Conservation (phyloP, 2,113 vertebrate genomes). For the Platichthys flesus region DNA sequence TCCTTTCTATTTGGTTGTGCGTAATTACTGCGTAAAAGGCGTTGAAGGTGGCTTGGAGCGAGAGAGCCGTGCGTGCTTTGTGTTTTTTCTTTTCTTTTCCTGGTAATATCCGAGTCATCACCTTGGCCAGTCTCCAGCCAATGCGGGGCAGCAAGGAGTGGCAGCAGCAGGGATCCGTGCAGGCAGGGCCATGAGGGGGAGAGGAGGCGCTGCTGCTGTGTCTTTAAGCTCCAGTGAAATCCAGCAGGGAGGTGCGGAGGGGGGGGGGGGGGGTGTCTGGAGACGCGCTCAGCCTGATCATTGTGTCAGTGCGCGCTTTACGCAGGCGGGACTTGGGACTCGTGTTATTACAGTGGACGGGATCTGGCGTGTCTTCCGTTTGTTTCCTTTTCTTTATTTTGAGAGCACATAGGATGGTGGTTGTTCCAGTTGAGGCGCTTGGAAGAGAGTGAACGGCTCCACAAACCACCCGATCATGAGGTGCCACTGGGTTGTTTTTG, state of each 20-base stretch:
- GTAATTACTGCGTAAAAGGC: constrained; percentile 3
- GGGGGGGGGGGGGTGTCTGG: background rate
- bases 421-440: constrained; percentile 26
- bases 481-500: constrained; percentile 48
- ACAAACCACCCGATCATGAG: constrained; percentile 52
- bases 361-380: background rate
- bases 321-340: constrained; percentile 22
- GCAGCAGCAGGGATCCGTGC: constrained; percentile 56
- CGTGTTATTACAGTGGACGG: background rate
- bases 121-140: constrained; percentile 70
- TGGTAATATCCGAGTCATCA: constrained; percentile 69
- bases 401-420: constrained; percentile 30
- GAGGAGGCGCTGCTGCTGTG: constrained; percentile 47
- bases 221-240: constrained; percentile 64
- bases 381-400: background rate
- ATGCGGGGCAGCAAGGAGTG: constrained; percentile 69
- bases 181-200: constrained; percentile 11
- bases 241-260: constrained; percentile 10
- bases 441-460: constrained; percentile 38
- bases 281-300: constrained; percentile 38
- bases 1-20: background rate
- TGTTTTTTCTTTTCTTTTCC: constrained; percentile 8
- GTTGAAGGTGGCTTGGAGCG: background rate
- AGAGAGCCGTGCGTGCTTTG: background rate
- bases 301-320: constrained; percentile 38